phyloP scores from a whole-genome alignment of 2,888 invertebrate species.

The Sphecodes monilicornis region DNA sequence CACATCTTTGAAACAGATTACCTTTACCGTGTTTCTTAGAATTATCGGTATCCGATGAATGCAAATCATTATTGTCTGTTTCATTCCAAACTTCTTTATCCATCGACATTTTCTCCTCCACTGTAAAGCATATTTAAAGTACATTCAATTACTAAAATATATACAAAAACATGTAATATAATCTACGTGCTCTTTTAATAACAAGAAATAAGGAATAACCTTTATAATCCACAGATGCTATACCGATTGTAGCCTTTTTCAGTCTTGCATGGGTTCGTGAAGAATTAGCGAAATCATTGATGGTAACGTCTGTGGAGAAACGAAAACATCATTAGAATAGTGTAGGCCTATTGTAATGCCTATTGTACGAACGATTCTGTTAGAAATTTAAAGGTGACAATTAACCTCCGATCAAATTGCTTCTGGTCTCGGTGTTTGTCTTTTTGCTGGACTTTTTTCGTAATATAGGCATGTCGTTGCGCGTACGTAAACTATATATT shows the following conservation, averaged over 20 bases:
- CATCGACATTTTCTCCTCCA: conserved; percentile 25
- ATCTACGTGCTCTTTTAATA: not conserved
- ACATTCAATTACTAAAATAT: not conserved
- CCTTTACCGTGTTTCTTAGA: conserved; percentile 30
- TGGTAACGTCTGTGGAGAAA: conserved; percentile 86
- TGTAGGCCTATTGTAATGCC: too few relatives aligned
- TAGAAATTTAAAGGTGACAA: not conserved
- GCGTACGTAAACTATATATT: conserved; percentile 30
- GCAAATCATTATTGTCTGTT: not conserved
- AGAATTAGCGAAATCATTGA: conserved; percentile 89
- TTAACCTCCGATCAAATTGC: conserved; percentile 61
- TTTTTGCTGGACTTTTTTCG: conserved; percentile 54
- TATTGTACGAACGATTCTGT: not conserved
- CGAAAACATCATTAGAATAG: not conserved
- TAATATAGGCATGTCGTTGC: conserved; percentile 47
- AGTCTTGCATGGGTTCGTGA: conserved; percentile 78
- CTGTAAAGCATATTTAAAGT: conserved; percentile 33
- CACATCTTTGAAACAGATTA: not conserved
- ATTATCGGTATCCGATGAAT: not conserved
- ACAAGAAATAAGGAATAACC: conserved; percentile 42
- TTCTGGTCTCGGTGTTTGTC: conserved; percentile 29
- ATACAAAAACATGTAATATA: not conserved
- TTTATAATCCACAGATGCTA: conserved; percentile 52
- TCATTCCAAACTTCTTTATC: conserved; percentile 19
- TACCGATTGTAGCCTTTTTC: conserved; percentile 77